Percentiles rank a stretch among this genome's conserved stretches.
phyloP scores from a whole-genome alignment of 2,113 vertebrate genomes.

The Muscicapa adusta region DNA sequence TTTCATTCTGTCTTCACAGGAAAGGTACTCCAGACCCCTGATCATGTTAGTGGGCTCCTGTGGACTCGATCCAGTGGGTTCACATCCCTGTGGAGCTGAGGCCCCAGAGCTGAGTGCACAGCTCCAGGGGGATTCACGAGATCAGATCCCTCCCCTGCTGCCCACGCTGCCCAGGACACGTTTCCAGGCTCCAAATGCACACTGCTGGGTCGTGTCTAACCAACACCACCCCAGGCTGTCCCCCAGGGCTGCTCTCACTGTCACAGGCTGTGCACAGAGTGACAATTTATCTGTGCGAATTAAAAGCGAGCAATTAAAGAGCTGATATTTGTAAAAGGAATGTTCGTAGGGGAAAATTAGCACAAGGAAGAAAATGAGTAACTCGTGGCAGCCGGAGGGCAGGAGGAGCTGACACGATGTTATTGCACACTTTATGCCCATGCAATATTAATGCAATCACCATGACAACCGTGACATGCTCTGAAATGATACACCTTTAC shows the following conservation, averaged over 20 bases:
- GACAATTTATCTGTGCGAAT: background rate
- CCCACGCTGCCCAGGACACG: background rate
- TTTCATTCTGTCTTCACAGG: background rate
- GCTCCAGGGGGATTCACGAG: background rate
- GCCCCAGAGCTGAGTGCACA: background rate
- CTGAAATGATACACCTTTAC: slow-evolving; percentile 65
- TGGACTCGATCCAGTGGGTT: fast-evolving
- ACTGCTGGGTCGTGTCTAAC: fast-evolving
- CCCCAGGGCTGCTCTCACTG: background rate
- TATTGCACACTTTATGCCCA: slow-evolving; percentile 26
- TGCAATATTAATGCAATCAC: slow-evolving; percentile 69
- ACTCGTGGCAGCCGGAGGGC: slow-evolving; percentile 44
- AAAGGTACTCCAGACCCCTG: background rate
- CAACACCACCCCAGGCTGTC: background rate
- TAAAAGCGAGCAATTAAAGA: slow-evolving; percentile 41
- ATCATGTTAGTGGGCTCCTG: background rate
- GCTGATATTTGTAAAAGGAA: background rate
- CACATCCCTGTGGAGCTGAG: background rate
- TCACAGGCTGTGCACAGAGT: background rate
- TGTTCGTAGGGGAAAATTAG: background rate
- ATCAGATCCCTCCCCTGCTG: background rate
- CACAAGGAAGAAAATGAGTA: slow-evolving; percentile 14
- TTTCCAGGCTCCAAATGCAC: background rate
- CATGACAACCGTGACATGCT: slow-evolving; percentile 66
- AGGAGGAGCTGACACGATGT: slow-evolving; percentile 26